Base-by-base conservation (phyloP, 53 echinoderm and acorn worm genomes). In the Mesocentrotus franciscanus region DNA sequence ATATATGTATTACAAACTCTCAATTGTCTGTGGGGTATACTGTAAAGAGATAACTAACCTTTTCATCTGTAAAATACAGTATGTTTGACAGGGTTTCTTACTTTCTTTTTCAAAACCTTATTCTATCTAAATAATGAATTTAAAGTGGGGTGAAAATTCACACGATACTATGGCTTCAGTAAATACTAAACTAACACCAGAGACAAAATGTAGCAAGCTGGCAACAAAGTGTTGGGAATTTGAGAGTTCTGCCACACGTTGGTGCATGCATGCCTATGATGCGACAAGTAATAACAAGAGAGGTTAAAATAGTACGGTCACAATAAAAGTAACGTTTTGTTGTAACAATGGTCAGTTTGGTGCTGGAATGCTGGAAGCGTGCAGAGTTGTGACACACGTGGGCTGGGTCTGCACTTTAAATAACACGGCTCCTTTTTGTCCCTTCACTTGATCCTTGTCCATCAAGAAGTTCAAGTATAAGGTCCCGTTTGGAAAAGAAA, bases 341-440 rank as follows among this genome's bases (percentile, higher is more conserved):
- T 7, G 18, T 84, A 49, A 84, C 42, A 39, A 84, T 84, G 84
- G 49, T 22, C 57, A 57, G 57, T 58, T 2, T 27, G 58, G 58
- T 87, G 87, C 58, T 81, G 81, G 81, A 81, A 81, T 87, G 87
- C 29, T 57, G 57, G 56, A 87, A 87, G 87, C 87, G 87, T 87
- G 87, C 58, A 27, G 87, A 87, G 56, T 29, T 87, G 87, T 87
- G 87, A 87, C 56, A 58, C 56, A 58, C 58, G 87, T 87, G 87
- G 27, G 87, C 87, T 27, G 58, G 27, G n/a, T 27, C 58, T 87
- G n/a, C 55, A 27, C 87, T 85, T 56, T 85, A n/a, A 85, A 85
- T 7, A n/a, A 85, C n/a, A 83, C 42, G 16, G 49, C 7, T 10
- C 49, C 39, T 87, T 87, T 56, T 57, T n/a, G 10, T n/a, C 59